phyloP scores from a whole-genome alignment of 2,888 invertebrate genomes.

The Aspidiotus rigidus region DNA sequence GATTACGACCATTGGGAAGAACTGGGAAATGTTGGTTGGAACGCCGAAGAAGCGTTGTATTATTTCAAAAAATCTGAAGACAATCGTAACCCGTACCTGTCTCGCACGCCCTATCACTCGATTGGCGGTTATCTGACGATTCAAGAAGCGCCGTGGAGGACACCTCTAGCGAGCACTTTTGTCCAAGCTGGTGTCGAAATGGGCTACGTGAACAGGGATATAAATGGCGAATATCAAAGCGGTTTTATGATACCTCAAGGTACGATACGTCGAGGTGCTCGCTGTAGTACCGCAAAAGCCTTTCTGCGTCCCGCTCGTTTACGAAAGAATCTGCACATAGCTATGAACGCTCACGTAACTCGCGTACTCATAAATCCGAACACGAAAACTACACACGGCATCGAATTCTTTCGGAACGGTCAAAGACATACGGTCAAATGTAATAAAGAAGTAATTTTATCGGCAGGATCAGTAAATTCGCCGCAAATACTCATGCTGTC shows the following conservation, averaged over 20 bases:
- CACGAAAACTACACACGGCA: slow-evolving; percentile 68
- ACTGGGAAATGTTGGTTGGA: slow-evolving; percentile 81
- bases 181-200: slow-evolving; percentile 72
- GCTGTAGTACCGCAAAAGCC: slow-evolving; percentile 82
- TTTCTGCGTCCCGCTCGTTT: slow-evolving; percentile 71
- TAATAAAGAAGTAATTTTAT: slow-evolving; percentile 76
- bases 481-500: slow-evolving; percentile 90
- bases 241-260: slow-evolving; percentile 87
- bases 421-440: slow-evolving; percentile 64
- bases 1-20: slow-evolving; percentile 88
- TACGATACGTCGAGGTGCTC: slow-evolving; percentile 39
- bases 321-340: slow-evolving; percentile 72
- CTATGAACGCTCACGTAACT: slow-evolving; percentile 67
- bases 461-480: slow-evolving; percentile 84
- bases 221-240: slow-evolving; percentile 75
- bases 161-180: slow-evolving; percentile 70
- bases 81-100: slow-evolving; percentile 73
- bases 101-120: slow-evolving; percentile 67
- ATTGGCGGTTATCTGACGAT: slow-evolving; percentile 74
- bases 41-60: slow-evolving; percentile 63
- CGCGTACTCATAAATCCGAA: slow-evolving; percentile 47
- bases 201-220: slow-evolving; percentile 77
- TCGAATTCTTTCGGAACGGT: slow-evolving; percentile 67
- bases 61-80: slow-evolving; percentile 89
- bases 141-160: slow-evolving; percentile 77